Evolutionary conservation across 2,113 vertebrate species (phyloP).

Genomic region (Myotis brandtii): DNA sequence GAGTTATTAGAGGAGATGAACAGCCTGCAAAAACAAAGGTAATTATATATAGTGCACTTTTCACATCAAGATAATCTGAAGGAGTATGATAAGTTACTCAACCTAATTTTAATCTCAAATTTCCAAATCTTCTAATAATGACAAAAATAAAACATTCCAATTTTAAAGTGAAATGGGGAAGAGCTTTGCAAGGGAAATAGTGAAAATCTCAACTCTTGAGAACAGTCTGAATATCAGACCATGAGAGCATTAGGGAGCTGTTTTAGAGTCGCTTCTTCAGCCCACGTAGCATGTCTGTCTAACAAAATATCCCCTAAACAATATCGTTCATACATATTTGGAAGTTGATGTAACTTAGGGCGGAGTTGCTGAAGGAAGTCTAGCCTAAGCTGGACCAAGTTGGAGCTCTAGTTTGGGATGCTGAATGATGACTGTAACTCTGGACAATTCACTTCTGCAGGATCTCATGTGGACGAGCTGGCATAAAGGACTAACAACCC

Average conservation of each 20-base stretch:
- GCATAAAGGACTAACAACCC: background rate
- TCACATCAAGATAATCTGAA: background rate
- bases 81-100: background rate
- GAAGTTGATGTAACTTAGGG: background rate
- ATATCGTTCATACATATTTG: no score
- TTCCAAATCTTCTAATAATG: constrained; percentile 1
- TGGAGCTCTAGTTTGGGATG: background rate
- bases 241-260: background rate
- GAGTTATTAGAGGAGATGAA: background rate
- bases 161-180: background rate
- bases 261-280: background rate
- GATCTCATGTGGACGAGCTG: background rate
- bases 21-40: background rate
- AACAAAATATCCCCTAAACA: rapidly evolving
- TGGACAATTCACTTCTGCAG: background rate
- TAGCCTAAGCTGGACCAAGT: background rate
- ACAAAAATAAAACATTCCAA: constrained; percentile 30
- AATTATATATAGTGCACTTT: background rate
- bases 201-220: background rate
- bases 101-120: constrained; percentile 44
- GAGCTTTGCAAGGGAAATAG: background rate
- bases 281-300: background rate
- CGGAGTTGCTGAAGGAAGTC: background rate
- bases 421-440: background rate
- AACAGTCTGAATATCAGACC: background rate